These are phyloP conservation scores for Petrolisthes manimaculis DNA, from an alignment of 2,888 invertebrate genomes.

Conservation along the genomic window DNA sequence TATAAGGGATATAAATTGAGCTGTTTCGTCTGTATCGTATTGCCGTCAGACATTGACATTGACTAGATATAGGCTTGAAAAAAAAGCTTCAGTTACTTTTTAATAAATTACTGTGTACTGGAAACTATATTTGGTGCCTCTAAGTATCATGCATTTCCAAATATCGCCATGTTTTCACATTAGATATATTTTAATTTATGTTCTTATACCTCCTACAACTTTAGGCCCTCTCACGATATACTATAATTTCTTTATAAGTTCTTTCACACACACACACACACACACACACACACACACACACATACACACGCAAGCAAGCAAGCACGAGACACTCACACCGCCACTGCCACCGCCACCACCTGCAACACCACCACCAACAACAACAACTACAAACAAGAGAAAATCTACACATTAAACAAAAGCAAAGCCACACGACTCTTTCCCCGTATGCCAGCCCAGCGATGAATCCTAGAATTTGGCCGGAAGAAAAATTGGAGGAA, in stretches of 20 bases:
- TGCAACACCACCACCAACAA: not conserved
- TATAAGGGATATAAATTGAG: too few relatives aligned
- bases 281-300: not conserved
- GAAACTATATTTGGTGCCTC: too few relatives aligned
- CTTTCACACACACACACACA: not conserved
- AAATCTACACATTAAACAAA: not conserved
- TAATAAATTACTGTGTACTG: too few relatives aligned
- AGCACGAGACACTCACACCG: not conserved
- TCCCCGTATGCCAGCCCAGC: conserved; percentile 32
- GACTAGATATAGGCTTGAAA: too few relatives aligned
- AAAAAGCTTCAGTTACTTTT: too few relatives aligned
- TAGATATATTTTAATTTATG: too few relatives aligned
- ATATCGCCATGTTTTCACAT: too few relatives aligned
- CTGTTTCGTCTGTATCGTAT: too few relatives aligned
- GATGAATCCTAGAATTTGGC: conserved; percentile 53
- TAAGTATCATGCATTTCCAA: too few relatives aligned
- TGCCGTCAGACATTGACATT: too few relatives aligned
- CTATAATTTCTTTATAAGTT: too few relatives aligned
- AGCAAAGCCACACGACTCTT: conserved; percentile 23
- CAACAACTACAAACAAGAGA: not conserved
- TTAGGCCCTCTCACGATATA: not conserved
- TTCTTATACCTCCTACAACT: too few relatives aligned
- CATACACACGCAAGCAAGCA: not conserved
- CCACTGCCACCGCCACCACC: not conserved
- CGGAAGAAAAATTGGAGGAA: conserved; percentile 50